These are phyloP conservation scores for Daubentonia madagascariensis DNA, from an alignment of 2,113 vertebrate genomes.

Conservation along the genomic window DNA sequence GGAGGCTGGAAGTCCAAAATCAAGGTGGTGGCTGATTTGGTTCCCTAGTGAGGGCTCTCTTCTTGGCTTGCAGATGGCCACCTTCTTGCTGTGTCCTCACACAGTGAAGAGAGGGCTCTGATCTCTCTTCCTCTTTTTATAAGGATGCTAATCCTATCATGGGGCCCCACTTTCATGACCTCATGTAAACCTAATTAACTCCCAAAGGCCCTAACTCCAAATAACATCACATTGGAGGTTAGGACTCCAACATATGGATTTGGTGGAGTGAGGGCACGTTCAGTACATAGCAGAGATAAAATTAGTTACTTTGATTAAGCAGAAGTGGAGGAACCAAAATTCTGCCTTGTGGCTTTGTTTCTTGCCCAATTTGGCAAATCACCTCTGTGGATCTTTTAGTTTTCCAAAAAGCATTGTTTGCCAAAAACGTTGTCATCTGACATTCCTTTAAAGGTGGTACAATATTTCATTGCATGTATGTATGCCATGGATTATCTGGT, in stretches of 20 bases:
- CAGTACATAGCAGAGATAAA: background rate
- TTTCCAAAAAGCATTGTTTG: background rate
- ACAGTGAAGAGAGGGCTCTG: background rate
- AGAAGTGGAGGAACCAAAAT: background rate
- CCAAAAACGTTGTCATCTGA: background rate
- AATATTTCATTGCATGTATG: background rate
- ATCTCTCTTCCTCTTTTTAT: background rate
- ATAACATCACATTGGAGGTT: too few species aligned
- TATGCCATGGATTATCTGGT: background rate
- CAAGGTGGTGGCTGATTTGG: background rate
- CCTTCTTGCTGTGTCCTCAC: background rate
- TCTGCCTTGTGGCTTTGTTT: background rate
- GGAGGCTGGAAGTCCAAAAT: background rate
- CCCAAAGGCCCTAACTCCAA: background rate
- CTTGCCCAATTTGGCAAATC: background rate
- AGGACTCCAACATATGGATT: background rate
- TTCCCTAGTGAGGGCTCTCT: background rate
- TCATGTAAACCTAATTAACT: background rate
- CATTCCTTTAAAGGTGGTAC: background rate
- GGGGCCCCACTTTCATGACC: background rate
- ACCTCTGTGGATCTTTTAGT: background rate
- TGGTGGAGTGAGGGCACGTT: background rate
- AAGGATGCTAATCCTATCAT: background rate
- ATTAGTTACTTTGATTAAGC: background rate
- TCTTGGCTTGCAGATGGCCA: background rate